Percentiles rank a stretch among this genome's conserved stretches.
Conservation (phyloP, 2,113 vertebrate species). For the Carollia perspicillata region DNA sequence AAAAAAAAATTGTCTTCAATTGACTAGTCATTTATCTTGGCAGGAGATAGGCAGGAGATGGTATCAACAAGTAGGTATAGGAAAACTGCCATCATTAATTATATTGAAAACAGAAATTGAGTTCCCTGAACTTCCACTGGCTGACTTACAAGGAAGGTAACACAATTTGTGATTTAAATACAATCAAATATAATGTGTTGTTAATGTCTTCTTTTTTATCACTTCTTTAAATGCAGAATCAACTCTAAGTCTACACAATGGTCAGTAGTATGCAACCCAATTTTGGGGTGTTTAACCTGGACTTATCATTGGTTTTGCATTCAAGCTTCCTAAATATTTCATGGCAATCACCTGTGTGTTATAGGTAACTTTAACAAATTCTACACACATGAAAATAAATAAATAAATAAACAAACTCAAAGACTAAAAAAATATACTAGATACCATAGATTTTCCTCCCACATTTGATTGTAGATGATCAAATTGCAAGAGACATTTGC, state of each 20-base stretch:
- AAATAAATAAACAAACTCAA: not conserved
- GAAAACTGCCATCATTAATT: constrained; percentile 59
- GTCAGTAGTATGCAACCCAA: not conserved
- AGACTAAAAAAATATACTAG: not conserved
- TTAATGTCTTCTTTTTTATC: constrained; percentile 31
- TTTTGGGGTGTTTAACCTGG: not conserved
- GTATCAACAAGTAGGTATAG: constrained; percentile 21
- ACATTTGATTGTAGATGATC: not conserved
- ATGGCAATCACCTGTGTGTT: not conserved
- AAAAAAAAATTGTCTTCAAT: constrained; percentile 47
- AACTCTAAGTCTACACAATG: not conserved
- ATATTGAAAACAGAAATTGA: not conserved
- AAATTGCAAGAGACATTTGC: not conserved
- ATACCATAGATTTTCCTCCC: not conserved
- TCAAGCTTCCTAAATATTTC: not conserved
- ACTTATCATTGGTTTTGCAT: not conserved
- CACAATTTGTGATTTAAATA: constrained; percentile 50
- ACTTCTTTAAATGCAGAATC: not conserved
- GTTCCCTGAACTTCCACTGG: constrained; percentile 14
- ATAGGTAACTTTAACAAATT: not conserved
- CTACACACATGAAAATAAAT: not conserved
- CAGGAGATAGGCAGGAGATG: constrained; percentile 34
- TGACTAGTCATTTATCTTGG: constrained; percentile 56
- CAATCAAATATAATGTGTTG: constrained; percentile 42
- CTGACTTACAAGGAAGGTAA: constrained; percentile 46